Base-by-base conservation (phyloP, 2,113 vertebrate species). In the Cairina moschata region DNA sequence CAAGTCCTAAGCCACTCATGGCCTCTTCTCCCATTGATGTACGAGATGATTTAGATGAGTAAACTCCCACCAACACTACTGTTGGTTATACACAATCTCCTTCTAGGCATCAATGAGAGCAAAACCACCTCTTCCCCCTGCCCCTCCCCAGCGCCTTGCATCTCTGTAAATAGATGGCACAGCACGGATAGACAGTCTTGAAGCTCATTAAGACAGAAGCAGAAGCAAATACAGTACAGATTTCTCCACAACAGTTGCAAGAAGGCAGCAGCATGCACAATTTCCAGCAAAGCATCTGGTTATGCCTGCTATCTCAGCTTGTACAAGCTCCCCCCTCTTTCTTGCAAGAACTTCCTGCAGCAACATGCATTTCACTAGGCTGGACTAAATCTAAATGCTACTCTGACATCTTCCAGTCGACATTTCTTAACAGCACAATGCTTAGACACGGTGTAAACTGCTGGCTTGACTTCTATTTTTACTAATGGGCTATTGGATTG, bases 191-290 rank as follows among this genome's bases (percentile, higher is more conserved):
- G 15, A 86, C 18, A 85, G 85, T 13, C 48, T 91, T 88, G 36
- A 90, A 80, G 91, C 54, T 87, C 75, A 20, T 46, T 9, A 83
- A 81, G 55, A 78, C 67, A 97, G 86, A 1, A 84, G 82, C 48
- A 96, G 90, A 91, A 96, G 94, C 91, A 81, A 1, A 69, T 79
- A 65, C 36, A 93, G 73, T 4, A 3, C 46, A 36, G 66, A 32
- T 56, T 79, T 79, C 73, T 80, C 65, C 42, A 44, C 32, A 83
- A 78, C 7, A 62, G 46, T 9, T 22, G 59, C 50, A 59, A 97
- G 87, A 95, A 52, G 32, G 91, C 71, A 95, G 84, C 73, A 83
- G 62, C 88, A 96, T 81, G 92, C 95, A 93, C 28, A 42, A 18
- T 5, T 60, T 79, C 46, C 90, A 85, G 89, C 82, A 73, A 95